Base-by-base conservation (phyloP, 2,888 invertebrate species). In the Drosophila koepferae region DNA sequence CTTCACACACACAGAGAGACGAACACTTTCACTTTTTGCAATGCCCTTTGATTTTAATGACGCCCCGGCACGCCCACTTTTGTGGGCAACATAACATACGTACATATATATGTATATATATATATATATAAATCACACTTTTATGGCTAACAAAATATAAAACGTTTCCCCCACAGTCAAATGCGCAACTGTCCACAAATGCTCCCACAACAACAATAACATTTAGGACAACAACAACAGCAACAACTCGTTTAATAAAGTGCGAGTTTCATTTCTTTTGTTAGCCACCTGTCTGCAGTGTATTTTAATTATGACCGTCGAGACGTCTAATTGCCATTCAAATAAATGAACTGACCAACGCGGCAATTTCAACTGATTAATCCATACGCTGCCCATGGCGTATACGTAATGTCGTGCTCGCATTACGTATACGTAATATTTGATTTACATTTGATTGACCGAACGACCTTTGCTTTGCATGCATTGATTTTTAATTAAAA, bases 301-400 rank as follows among this genome's bases (percentile, higher is more conserved):
- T 53, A 58, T 63, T 69, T 80, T 77, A 63, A 73, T 70, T 69
- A 77, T 58, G 58, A 49, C 54, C 79, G 69, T 41, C 49, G 58
- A 62, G 56, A 58, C 77, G 64, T 66, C 58, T 84, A 84, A 86
- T 84, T 84, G 82, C 66, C 67, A 34, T 80, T 62, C 65, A 76
- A 79, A 77, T 31, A 2, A 48, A 71, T 73, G 78, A 77, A 72
- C 72, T 73, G 70, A 18, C 40, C 53, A 14, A 44, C 18, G 36
- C 38, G 44, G 36, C 43, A 12, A 18, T 38, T 59, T 62, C 49
- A 58, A 63, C n/a, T 76, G 49, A 78, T 81, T 78, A 61, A 83
- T 66, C 65, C 20, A 31, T 46, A 12, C 59, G 43, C 18, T 4
- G 18, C 20, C 31, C 23, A 28, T 9, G n/a, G n/a, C 64, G 74